phyloP scores from a whole-genome alignment of 1,140 invertebrate species.

The Potamilus streckersoni region DNA sequence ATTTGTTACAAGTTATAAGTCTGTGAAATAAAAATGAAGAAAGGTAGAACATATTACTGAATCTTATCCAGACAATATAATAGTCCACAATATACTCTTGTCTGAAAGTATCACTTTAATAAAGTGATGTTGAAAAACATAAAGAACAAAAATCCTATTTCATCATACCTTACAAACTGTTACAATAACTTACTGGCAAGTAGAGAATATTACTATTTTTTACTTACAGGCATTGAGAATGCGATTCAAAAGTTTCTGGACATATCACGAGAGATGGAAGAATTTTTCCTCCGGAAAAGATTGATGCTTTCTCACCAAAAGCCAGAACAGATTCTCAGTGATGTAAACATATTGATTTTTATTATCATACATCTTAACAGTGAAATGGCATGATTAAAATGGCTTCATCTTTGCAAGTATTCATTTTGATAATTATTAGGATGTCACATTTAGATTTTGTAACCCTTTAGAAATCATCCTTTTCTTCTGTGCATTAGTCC shows the following conservation, averaged over 20 bases:
- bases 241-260: constrained; percentile 87
- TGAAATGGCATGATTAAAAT: no score
- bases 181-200: background rate
- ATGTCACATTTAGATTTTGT: no score
- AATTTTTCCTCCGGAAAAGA: constrained; percentile 92
- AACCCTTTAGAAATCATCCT: no score
- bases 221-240: constrained; percentile 83
- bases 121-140: background rate
- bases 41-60: no score
- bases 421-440: no score
- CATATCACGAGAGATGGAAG: constrained; percentile 90
- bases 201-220: constrained; percentile 1
- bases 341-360: constrained; percentile 70
- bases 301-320: constrained; percentile 90
- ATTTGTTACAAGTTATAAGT: no score
- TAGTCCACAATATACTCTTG: background rate
- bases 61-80: background rate
- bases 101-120: background rate
- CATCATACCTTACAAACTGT: background rate
- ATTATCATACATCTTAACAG: no score
- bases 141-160: background rate
- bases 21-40: no score
- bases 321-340: constrained; percentile 90
- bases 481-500: no score
- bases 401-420: no score